A percentile compares a stretch with the other conserved stretches of the same genome.
Conservation (phyloP, 2,888 invertebrate species). For the Tridacna crocea region DNA sequence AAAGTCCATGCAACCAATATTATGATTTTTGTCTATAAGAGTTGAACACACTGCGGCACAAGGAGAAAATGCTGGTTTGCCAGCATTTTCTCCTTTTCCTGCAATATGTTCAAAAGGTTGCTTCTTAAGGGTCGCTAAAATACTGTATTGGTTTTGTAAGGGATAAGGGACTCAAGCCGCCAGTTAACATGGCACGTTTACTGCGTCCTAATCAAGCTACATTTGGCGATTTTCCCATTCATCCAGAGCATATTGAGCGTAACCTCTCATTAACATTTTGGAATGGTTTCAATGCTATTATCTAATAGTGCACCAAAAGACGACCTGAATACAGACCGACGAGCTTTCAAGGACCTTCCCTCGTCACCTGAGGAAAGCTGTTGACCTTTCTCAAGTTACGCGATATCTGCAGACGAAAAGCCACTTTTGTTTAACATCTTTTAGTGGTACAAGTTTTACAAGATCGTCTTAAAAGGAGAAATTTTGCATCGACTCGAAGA, state of each 20-base stretch:
- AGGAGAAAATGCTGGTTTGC: too few relatives aligned
- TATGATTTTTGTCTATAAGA: too few relatives aligned
- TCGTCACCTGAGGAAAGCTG: neutral
- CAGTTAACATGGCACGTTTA: neutral
- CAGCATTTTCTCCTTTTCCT: too few relatives aligned
- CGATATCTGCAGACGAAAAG: neutral
- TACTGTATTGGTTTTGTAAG: too few relatives aligned
- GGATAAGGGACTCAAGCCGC: too few relatives aligned
- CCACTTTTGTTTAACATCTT: neutral
- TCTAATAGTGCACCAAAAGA: conserved; percentile 19
- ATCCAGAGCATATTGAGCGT: neutral
- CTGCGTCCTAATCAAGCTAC: conserved; percentile 1
- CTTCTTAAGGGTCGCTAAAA: too few relatives aligned
- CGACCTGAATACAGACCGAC: conserved; percentile 8
- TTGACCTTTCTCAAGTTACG: neutral
- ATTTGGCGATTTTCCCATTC: conserved; percentile 28
- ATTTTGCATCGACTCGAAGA: too few relatives aligned
- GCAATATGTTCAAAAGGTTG: too few relatives aligned
- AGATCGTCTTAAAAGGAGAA: too few relatives aligned
- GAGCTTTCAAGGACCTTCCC: conserved; percentile 1
- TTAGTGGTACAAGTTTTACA: too few relatives aligned
- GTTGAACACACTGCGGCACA: too few relatives aligned
- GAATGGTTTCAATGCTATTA: conserved; percentile 2
- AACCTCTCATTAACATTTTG: conserved; percentile 9
- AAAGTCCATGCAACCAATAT: too few relatives aligned